Base-by-base conservation (phyloP, 30 jellyfish, hydroid and myxozoan genomes). In the Aurelia coerulea region DNA sequence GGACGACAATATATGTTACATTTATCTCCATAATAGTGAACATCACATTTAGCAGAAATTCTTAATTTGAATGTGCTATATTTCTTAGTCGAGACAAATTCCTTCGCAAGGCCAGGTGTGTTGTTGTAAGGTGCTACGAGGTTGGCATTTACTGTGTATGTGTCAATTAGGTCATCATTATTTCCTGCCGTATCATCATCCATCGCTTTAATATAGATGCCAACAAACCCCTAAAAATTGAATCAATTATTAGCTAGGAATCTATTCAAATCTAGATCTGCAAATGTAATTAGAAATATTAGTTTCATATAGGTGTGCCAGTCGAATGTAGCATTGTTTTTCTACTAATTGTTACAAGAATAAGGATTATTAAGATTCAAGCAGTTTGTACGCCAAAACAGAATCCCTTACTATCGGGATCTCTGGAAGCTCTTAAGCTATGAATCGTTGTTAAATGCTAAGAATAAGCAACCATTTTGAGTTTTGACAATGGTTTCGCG, bases 101-200 rank as follows among this genome's bases (percentile, higher is more conserved):
- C n/a, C 7, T 59, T 56, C 10, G 73, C 64, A 17, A 54, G 50
- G 29, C 86, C 74, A 23, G 53, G 33, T 37, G 80, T 70, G 34
- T 81, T 81, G 62, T 83, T 83, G 32, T 63, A 32, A 4, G 72
- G 73, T 46, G 92, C 72, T 39, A 37, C 31, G 3, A 83, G 39
- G 3, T 53, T 15, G 37, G 62, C 68, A 1, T 78, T 52, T 50
- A 46, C 59, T 15, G 59, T 62, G 82, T 62, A 83, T 15, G 73
- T 49, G 74, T 83, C 92, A 7, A 83, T 71, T 17, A 83, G 66
- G 11, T 83, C 92, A 59, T 81, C 91, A 2, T 46, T 52, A 41
- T 51, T 83, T 32, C 77, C 83, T 2, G 37, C 39, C 34, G 62
- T 32, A 72, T 81, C 91, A 3, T 83, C 86, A 83, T 83, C 92